Percentiles rank a stretch among this genome's conserved stretches.
phyloP scores from a whole-genome alignment of 2,113 vertebrate genomes.

The Dasyprocta punctata region DNA sequence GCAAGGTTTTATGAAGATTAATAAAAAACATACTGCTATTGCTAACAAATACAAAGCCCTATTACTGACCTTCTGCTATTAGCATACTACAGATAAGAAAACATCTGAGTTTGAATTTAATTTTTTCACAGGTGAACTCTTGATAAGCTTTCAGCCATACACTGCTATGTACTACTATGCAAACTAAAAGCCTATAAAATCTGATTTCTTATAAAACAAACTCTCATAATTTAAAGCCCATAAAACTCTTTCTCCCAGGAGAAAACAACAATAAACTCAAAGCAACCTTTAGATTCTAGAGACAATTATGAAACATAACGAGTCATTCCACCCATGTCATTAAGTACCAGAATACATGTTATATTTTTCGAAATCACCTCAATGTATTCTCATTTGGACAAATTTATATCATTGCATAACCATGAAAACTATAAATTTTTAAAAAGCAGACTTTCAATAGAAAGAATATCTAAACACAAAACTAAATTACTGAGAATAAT shows the following conservation, averaged over 20 bases:
- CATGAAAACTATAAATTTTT: not conserved
- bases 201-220: conserved; percentile 13
- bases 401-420: not conserved
- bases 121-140: conserved; percentile 9
- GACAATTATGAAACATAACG: not conserved
- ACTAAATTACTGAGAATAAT: not conserved
- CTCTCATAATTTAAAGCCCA: conserved; percentile 1
- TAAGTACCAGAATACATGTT: not conserved
- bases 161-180: not conserved
- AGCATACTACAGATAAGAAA: not conserved
- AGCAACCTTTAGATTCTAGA: not conserved
- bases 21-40: not conserved
- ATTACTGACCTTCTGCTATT: not conserved
- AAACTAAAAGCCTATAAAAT: conserved; percentile 26
- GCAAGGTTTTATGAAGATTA: not conserved
- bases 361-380: conserved; percentile 44
- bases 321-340: not conserved
- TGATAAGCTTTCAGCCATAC: not conserved
- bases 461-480: not conserved
- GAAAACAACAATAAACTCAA: not conserved
- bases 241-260: not conserved
- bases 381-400: conserved; percentile 33
- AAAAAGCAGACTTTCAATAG: conserved; percentile 18
- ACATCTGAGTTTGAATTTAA: conserved; percentile 27
- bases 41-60: not conserved